These are phyloP conservation scores for Limenitis camilla DNA, from an alignment of 2,888 invertebrate species.

Conservation along the genomic window DNA sequence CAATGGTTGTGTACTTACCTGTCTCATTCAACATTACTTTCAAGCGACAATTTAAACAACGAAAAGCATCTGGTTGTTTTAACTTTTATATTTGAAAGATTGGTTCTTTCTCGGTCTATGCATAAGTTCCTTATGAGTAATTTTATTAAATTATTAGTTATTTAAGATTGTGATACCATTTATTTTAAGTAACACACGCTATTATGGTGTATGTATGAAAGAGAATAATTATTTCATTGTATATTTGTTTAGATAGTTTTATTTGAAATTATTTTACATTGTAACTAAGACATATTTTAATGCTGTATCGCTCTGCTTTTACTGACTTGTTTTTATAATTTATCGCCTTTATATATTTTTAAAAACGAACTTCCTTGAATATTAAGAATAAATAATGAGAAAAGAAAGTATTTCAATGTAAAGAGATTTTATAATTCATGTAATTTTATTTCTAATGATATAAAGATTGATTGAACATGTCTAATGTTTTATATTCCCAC, in stretches of 20 bases:
- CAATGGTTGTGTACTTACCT: slow-evolving; percentile 72
- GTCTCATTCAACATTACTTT: slow-evolving; percentile 21
- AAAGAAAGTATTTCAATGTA: slow-evolving; percentile 54
- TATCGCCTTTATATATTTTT: slow-evolving; percentile 27
- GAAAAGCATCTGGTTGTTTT: slow-evolving; percentile 37
- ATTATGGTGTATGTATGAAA: slow-evolving; percentile 40
- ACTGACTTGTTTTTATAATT: slow-evolving; percentile 34
- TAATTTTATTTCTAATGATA: slow-evolving; percentile 42
- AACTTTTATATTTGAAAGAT: slow-evolving; percentile 48
- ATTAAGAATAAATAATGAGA: slow-evolving; percentile 51
- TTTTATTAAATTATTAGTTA: slow-evolving; percentile 53
- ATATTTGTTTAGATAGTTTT: slow-evolving; percentile 50
- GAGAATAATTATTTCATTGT: slow-evolving; percentile 50
- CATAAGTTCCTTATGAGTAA: slow-evolving; percentile 68
- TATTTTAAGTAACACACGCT: slow-evolving; percentile 61
- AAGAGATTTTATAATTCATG: slow-evolving; percentile 50
- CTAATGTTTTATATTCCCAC: slow-evolving; percentile 30
- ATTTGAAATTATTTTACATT: slow-evolving; percentile 49
- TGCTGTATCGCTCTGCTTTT: slow-evolving; percentile 37
- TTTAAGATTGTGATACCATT: slow-evolving; percentile 73
- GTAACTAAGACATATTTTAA: slow-evolving; percentile 39
- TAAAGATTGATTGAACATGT: slow-evolving; percentile 56
- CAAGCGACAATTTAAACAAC: slow-evolving; percentile 23
- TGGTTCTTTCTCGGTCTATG: slow-evolving; percentile 58
- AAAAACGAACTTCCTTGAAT: slow-evolving; percentile 23